phyloP scores from a whole-genome alignment of 2,797 vertebrate genomes.

The Heterohyrax brucei region DNA sequence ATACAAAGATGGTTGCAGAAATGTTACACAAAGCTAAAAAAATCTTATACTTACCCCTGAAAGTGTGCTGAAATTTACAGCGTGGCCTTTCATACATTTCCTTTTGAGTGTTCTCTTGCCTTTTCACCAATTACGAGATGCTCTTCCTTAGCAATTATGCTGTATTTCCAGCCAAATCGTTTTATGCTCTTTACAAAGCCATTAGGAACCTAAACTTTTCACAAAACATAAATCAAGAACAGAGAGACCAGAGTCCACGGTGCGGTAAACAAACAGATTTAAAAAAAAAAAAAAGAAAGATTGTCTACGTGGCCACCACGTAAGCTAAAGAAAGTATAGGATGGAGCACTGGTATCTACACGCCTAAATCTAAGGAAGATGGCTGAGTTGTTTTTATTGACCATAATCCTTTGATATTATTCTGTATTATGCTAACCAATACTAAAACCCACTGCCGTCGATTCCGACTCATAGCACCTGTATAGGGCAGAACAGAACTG shows the following conservation, averaged over 20 bases:
- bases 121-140: background rate
- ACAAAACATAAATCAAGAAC: slow-evolving; percentile 10
- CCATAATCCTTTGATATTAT: background rate
- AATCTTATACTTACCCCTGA: background rate
- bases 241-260: background rate
- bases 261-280: background rate
- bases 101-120: background rate
- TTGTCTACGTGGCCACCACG: background rate
- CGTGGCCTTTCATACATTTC: background rate
- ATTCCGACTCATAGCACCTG: no score
- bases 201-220: slow-evolving; percentile 8
- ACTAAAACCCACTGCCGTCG: no score
- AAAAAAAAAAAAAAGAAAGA: background rate
- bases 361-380: background rate
- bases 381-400: background rate
- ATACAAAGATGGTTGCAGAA: background rate
- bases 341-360: background rate
- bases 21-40: background rate
- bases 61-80: background rate
- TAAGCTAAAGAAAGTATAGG: slow-evolving; percentile 5
- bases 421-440: background rate
- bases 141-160: background rate
- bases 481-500: no score
- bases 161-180: background rate
- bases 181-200: background rate